A percentile compares a stretch with the other conserved stretches of the same genome.
phyloP scores from a whole-genome alignment of 2,113 vertebrate species.

The Lutjanus erythropterus region DNA sequence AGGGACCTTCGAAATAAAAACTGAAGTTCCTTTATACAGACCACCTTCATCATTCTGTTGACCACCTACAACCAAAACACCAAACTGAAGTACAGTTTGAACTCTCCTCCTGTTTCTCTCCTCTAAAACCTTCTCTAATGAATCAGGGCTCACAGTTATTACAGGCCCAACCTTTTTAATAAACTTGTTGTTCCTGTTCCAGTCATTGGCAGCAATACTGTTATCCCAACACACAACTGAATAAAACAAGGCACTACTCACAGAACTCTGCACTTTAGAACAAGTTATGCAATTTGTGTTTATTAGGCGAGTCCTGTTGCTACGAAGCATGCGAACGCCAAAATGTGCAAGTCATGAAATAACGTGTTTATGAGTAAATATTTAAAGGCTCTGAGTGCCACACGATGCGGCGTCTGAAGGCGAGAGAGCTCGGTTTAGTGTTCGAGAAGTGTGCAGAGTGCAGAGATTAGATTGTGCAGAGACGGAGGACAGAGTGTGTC shows the following conservation, averaged over 20 bases:
- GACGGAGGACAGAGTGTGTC: neutral
- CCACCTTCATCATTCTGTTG: too few species aligned
- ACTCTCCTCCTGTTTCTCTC: neutral
- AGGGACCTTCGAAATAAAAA: too few species aligned
- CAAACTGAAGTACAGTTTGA: neutral
- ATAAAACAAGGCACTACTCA: neutral
- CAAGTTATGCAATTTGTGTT: neutral
- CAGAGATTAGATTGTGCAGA: neutral
- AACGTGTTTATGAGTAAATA: too few species aligned
- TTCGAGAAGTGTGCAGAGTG: neutral
- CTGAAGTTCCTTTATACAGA: too few species aligned
- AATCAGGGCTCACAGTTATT: neutral
- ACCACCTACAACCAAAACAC: too few species aligned
- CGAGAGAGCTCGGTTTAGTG: neutral
- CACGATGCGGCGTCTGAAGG: neutral
- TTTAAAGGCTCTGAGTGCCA: neutral
- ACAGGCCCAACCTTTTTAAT: neutral
- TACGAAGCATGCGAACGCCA: neutral
- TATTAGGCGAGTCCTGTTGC: neutral
- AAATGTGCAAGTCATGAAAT: neutral
- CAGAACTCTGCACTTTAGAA: neutral
- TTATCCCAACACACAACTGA: neutral
- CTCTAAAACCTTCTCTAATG: neutral
- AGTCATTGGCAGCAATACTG: neutral
- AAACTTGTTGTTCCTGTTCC: slow-evolving; percentile 37